phyloP scores from a whole-genome alignment of 2,113 vertebrate genomes.

The Herpailurus yagouaroundi region DNA sequence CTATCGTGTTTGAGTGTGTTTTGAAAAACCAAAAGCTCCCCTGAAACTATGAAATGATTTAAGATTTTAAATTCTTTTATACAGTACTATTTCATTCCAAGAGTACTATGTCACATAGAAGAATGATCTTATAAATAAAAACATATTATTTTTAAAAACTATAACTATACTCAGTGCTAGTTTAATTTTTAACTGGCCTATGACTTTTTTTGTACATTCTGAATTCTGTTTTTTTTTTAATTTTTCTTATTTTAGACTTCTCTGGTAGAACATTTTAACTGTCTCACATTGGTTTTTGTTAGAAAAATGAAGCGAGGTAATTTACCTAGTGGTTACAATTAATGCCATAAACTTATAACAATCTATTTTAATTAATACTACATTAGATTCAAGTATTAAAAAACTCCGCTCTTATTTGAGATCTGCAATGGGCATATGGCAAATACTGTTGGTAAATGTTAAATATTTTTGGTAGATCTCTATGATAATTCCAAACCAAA shows the following conservation, averaged over 20 bases:
- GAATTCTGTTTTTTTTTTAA: background rate
- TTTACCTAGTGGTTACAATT: background rate
- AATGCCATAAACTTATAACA: background rate
- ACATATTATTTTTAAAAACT: background rate
- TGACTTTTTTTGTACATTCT: background rate
- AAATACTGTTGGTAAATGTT: background rate
- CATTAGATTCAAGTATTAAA: background rate
- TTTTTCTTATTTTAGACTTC: background rate
- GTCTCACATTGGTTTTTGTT: background rate
- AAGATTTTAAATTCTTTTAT: background rate
- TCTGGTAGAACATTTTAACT: background rate
- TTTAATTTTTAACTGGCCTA: background rate
- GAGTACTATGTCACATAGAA: background rate
- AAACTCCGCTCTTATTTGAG: background rate
- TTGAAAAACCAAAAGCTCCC: background rate
- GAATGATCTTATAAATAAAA: background rate
- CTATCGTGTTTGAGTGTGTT: background rate
- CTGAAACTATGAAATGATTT: background rate
- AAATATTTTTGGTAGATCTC: background rate
- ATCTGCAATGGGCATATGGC: background rate
- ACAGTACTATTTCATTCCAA: background rate
- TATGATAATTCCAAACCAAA: background rate
- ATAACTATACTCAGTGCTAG: background rate
- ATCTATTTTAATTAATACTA: background rate
- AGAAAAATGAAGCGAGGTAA: background rate